phyloP scores from a whole-genome alignment of 2,888 invertebrate genomes.

The Thumatha senex region DNA sequence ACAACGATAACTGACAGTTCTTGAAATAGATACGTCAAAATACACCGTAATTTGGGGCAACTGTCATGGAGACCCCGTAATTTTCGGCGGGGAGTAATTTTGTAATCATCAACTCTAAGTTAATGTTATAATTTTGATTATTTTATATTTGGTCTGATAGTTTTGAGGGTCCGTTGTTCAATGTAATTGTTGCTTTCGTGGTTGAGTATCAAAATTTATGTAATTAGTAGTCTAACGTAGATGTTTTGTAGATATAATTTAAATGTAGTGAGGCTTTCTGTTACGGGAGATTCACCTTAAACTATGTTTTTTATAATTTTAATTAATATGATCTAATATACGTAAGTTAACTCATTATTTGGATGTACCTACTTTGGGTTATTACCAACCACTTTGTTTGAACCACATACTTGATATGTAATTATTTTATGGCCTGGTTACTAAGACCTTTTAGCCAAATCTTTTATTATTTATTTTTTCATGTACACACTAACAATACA shows the following conservation, averaged over 20 bases:
- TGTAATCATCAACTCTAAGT: constrained; percentile 28
- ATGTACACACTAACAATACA: no score
- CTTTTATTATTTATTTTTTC: no score
- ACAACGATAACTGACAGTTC: constrained; percentile 12
- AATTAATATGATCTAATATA: no score
- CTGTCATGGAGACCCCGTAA: constrained; percentile 33
- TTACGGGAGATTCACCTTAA: no score
- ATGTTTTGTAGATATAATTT: neutral
- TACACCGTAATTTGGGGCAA: constrained; percentile 26
- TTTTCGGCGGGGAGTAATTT: constrained; percentile 31
- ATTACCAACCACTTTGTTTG: no score
- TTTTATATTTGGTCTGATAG: constrained; percentile 14
- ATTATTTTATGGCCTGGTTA: no score
- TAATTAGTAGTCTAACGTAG: neutral
- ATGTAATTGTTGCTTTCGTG: neutral
- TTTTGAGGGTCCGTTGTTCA: constrained; percentile 8
- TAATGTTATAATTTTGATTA: constrained; percentile 34
- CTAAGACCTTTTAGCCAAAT: no score
- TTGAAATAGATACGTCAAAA: constrained; percentile 35
- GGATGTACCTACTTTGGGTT: no score
- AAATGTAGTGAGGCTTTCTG: neutral
- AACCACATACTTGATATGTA: no score
- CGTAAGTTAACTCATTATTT: no score
- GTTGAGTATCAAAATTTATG: neutral
- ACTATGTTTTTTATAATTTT: no score